Percentiles rank a stretch among this genome's conserved stretches.
Conservation (phyloP, 2,113 vertebrate genomes). For the Aplodontia rufa region DNA sequence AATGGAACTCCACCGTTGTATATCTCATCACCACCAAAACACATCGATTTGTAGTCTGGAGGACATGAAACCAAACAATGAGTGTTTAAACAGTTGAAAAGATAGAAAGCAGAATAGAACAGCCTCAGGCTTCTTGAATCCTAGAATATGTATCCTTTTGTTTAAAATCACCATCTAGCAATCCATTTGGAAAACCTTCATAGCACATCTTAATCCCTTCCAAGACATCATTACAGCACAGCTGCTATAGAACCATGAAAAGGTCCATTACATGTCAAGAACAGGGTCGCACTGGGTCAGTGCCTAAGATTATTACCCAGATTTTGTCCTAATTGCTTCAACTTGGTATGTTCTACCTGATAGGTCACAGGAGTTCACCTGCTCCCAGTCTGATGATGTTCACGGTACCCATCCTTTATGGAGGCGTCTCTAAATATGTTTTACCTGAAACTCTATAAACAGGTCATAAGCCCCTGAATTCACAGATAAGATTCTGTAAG, state of each 20-base stretch:
- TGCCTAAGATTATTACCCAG: background rate
- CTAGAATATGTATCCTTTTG: conserved; percentile 52
- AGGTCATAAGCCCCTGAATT: background rate
- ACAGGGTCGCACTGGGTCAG: background rate
- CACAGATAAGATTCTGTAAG: background rate
- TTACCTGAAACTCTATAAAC: background rate
- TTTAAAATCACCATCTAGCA: conserved; percentile 40
- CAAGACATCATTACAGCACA: background rate
- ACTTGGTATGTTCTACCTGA: background rate
- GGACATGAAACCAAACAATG: conserved; percentile 46
- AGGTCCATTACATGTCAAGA: background rate
- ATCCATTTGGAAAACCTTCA: conserved; percentile 8
- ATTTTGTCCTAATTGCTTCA: background rate
- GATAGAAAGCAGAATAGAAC: background rate
- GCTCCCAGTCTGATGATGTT: background rate
- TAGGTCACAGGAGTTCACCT: background rate
- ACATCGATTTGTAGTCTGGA: conserved; percentile 63
- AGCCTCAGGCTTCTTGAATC: background rate
- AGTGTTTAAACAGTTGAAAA: background rate
- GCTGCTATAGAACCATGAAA: background rate
- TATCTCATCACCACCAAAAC: conserved; percentile 69
- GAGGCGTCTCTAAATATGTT: background rate
- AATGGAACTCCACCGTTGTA: conserved; percentile 70
- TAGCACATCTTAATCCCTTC: background rate
- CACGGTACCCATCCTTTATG: background rate